These are phyloP conservation scores for Aspidiotus destructor DNA, from an alignment of 2,888 invertebrate species.

Conservation along the genomic window DNA sequence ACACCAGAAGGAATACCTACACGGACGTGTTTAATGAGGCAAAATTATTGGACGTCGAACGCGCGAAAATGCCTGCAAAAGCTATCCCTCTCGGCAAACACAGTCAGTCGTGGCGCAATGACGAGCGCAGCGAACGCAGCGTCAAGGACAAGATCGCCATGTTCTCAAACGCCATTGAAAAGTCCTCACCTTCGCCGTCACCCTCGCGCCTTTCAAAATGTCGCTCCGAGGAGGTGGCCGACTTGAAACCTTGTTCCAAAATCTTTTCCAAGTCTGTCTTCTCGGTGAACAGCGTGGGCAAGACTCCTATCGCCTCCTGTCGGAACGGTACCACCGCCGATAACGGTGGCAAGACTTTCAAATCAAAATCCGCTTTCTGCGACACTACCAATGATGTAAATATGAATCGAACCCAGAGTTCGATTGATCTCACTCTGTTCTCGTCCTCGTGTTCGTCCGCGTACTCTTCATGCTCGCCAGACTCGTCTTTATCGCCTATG, in stretches of 20 bases:
- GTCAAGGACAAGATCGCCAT: constrained; percentile 79
- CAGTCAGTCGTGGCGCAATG: constrained; percentile 44
- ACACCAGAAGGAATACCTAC: constrained; percentile 36
- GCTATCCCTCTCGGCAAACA: constrained; percentile 36
- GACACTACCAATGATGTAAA: constrained; percentile 18
- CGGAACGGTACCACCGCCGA: not conserved
- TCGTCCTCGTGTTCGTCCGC: constrained; percentile 38
- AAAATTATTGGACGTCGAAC: constrained; percentile 30
- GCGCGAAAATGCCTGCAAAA: constrained; percentile 36
- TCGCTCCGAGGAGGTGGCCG: not conserved
- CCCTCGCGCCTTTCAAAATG: constrained; percentile 35
- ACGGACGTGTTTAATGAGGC: constrained; percentile 24
- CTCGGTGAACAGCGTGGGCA: constrained; percentile 16
- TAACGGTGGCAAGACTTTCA: not conserved
- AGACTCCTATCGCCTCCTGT: too few species aligned
- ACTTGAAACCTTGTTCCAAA: constrained; percentile 3
- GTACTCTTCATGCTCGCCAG: constrained; percentile 38
- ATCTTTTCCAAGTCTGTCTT: constrained; percentile 23
- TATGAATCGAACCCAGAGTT: constrained; percentile 30
- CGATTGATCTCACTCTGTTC: constrained; percentile 38
- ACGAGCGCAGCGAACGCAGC: constrained; percentile 68
- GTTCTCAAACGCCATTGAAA: constrained; percentile 53
- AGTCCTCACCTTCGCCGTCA: constrained; percentile 40
- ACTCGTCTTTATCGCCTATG: constrained; percentile 37
- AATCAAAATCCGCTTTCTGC: constrained; percentile 25